A percentile compares a stretch with the other conserved stretches of the same genome.
Conservation (phyloP, 2,113 vertebrate genomes). For the Lonchura striata region DNA sequence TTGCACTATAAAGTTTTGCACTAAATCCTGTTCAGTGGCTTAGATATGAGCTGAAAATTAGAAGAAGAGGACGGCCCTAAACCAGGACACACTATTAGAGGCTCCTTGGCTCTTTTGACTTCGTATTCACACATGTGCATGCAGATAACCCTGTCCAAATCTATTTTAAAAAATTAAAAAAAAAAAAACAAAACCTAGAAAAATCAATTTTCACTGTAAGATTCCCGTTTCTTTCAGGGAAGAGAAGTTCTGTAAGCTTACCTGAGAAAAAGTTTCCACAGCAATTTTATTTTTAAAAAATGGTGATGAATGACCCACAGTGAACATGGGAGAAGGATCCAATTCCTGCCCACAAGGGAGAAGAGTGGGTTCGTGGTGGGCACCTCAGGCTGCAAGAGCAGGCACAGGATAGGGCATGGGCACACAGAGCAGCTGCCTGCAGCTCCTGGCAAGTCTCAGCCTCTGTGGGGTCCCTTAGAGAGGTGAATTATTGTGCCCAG, state of each 20-base stretch:
- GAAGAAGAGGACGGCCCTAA: neutral
- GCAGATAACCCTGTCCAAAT: neutral
- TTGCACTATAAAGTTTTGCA: neutral
- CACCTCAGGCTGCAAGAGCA: fast-evolving
- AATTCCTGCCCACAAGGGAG: neutral
- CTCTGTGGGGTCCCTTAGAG: neutral
- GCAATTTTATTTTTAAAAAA: neutral
- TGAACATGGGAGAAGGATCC: neutral
- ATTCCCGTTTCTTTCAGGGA: neutral
- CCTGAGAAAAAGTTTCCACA: neutral
- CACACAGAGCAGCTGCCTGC: neutral
- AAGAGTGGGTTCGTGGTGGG: neutral
- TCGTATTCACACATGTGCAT: neutral
- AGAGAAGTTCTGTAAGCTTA: neutral
- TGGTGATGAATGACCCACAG: fast-evolving
- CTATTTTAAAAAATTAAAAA: neutral
- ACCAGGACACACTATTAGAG: neutral
- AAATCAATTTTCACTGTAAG: neutral
- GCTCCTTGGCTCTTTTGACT: neutral
- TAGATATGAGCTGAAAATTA: neutral
- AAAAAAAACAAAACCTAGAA: neutral
- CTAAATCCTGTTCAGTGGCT: neutral
- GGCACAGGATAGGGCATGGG: neutral
- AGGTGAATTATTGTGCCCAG: neutral
- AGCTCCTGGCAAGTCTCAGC: neutral